A percentile compares a stretch with the other conserved stretches of the same genome.
phyloP scores from a whole-genome alignment of 2,113 vertebrate species.

The Pristiophorus japonicus region DNA sequence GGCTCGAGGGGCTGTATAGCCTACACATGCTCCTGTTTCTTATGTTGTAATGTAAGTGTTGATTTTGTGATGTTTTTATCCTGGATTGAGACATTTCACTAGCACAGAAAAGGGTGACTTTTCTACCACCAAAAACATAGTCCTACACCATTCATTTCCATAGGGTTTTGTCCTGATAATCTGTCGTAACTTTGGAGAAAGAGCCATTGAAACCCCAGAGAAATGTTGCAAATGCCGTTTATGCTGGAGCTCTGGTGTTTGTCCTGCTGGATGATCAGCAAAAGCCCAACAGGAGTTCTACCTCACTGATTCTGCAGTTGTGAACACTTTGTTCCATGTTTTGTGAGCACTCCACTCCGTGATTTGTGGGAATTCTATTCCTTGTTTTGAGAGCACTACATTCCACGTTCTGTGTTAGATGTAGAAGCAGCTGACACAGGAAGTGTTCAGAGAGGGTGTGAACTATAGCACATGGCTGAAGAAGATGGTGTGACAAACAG shows the following conservation, averaged over 20 bases:
- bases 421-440: neutral
- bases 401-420: neutral
- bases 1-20: neutral
- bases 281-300: neutral
- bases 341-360: neutral
- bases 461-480: neutral
- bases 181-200: neutral
- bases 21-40: too few species aligned
- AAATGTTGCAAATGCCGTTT: neutral
- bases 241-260: neutral
- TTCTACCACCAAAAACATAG: neutral
- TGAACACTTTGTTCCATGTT: neutral
- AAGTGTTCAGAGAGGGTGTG: constrained; percentile 10
- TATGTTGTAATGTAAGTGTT: neutral
- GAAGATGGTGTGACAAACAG: constrained; percentile 30
- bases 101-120: neutral
- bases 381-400: neutral
- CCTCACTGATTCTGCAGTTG: neutral
- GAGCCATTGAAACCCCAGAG: neutral
- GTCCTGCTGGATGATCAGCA: neutral
- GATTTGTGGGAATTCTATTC: neutral
- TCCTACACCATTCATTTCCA: neutral
- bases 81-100: neutral
- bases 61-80: neutral
- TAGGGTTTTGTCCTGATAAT: neutral